Evolutionary conservation across 2,888 invertebrate genomes (phyloP), one percentile per base, ranked within the genome.

Genomic region (Argyresthia albistria): DNA sequence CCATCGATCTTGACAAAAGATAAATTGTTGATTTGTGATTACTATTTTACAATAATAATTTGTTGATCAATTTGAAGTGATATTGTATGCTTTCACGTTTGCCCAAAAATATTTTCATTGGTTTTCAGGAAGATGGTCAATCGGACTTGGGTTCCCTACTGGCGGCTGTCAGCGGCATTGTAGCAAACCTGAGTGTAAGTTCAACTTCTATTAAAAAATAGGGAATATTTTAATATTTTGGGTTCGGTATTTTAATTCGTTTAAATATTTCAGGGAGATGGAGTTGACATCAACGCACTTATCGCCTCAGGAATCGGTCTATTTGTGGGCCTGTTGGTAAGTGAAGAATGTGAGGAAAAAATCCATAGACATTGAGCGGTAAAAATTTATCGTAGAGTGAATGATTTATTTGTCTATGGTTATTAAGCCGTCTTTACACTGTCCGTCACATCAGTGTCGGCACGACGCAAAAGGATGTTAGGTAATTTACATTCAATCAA

Each of bases 181-280:
- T 87, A 11, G 79, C 69, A 10, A 82, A 73, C 60, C 73, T 88
- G 14, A 88, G 88, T 58, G 88, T 88, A 68, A 82, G 87, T 81
- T 46, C 36, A 8, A 39, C 39, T 11, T 3, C n/a, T n/a, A 8
- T n/a, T 11, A 3, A 3, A 11, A 11, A 3, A 39, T 3, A 11
- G n/a, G 3, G 10, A 39, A 11, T 11, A 39, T 39, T n/a, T 39
- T 39, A n/a, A 39, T 39, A 11, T 11, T n/a, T n/a, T 39, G n/a
- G 8, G 36, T 8, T 53, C 16, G 14, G 43, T 14, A 48, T 12
- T 11, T 35, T 51, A 48, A 46, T 35, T 43, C 37, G 51, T 43
- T 54, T 52, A 53, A 54, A 55, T 52, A 12, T 76, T 77, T 59
- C 60, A 88, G 88, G 88, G 88, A 4, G 88, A 84, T 56, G 88